phyloP scores from a whole-genome alignment of 2,797 vertebrate genomes.

The Chloroceryle inda region DNA sequence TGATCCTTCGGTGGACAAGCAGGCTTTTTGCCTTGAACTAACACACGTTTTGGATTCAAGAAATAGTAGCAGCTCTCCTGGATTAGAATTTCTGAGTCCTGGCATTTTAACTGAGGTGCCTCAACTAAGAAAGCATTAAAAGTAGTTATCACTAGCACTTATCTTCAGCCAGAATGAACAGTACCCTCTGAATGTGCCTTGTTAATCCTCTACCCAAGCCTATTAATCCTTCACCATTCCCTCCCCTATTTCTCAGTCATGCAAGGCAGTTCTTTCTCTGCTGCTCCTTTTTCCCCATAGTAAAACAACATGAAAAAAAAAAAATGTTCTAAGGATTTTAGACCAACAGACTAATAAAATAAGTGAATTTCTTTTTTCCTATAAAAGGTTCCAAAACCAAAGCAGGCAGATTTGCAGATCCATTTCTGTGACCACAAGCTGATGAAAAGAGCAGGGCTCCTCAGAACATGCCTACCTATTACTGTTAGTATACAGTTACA shows the following conservation, averaged over 20 bases:
- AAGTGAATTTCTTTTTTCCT: conserved; percentile 32
- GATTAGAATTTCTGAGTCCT: neutral
- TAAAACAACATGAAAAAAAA: conserved; percentile 13
- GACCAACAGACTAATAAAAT: conserved; percentile 45
- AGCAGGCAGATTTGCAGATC: conserved; percentile 13
- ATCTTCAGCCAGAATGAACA: neutral
- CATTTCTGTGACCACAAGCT: neutral
- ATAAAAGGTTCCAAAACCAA: conserved; percentile 41
- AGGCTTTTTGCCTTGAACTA: neutral
- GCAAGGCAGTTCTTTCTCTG: neutral
- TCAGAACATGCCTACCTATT: neutral
- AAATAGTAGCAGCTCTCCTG: neutral
- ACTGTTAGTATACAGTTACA: neutral
- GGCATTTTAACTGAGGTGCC: neutral
- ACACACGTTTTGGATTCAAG: neutral
- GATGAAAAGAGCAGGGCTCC: neutral
- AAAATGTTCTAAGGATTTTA: neutral
- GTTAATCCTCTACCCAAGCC: neutral
- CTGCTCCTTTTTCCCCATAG: neutral
- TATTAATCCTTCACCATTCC: neutral
- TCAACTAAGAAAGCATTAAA: neutral
- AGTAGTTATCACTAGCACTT: neutral
- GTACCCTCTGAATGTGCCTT: neutral
- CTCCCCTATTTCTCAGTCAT: neutral
- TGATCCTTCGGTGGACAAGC: neutral